Evolutionary conservation across 2,113 vertebrate genomes (phyloP), one percentile per base, ranked within the genome.

Genomic region (Mandrillus leucophaeus): DNA sequence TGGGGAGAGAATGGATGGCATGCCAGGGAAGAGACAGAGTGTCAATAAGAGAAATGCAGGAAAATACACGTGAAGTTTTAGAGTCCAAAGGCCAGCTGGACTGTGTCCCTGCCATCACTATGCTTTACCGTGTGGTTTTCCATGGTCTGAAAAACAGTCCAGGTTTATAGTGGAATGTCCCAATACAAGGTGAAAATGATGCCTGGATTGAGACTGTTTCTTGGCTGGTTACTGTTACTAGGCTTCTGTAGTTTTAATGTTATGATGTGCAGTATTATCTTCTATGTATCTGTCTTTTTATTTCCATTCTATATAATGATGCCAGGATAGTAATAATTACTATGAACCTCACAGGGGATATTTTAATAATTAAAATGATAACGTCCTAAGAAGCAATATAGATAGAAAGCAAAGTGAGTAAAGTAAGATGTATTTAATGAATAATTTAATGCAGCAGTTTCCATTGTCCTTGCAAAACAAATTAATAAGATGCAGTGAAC

Each of bases 371-470:
- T 96, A 93, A 97, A 94, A 38, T 73, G 75, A 85, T 90, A 90
- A 92, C 11, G 0, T 92, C 57, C 38, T 92, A 90, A 95, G 94
- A 93, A 85, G 72, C 79, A 96, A 76, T 84, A 97, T 20, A 95
- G 57, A 93, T 95, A 82, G 22, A 96, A 93, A 92, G 30, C 66
- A 94, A 95, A 95, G 48, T 85, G 76, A 79, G 52, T 96, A 95
- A 95, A 98, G 50, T 88, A 95, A 97, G 70, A 96, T 90, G 45
- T 96, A 88, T 87, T 97, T 94, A 98, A 90, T 97, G 84, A 88
- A 88, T 95, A 96, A 98, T 97, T 96, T 96, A 97, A 95, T 90
- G 73, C 38, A 94, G 16, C 38, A 89, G 35, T 84, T 94, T 95
- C 72, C 76, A 95, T 81, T 87, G 90, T 97, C 50, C 72, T 96